These are phyloP conservation scores for Hydriomena furcata DNA, from an alignment of 2,888 invertebrate genomes.

Conservation along the genomic window DNA sequence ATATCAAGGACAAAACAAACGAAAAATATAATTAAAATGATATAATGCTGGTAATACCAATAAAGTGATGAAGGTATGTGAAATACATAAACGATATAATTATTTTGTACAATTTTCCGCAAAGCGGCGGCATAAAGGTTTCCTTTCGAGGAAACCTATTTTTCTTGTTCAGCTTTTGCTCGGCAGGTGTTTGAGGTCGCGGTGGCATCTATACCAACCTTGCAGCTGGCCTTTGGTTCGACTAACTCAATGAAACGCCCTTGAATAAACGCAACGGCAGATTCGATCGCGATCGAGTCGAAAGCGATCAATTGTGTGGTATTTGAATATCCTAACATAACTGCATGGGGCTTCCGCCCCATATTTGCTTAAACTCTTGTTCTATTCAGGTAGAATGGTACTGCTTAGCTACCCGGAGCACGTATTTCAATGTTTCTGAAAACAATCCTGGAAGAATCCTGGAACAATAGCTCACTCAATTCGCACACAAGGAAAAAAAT, in stretches of 20 bases:
- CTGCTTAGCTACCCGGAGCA: slow-evolving; percentile 10
- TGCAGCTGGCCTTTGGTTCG: slow-evolving; percentile 26
- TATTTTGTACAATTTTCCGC: slow-evolving; percentile 13
- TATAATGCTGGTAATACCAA: slow-evolving; percentile 6
- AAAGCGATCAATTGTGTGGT: slow-evolving; percentile 13
- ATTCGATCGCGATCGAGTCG: slow-evolving; percentile 11
- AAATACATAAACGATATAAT: slow-evolving; percentile 10
- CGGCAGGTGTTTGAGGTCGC: slow-evolving; percentile 34
- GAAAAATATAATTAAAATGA: slow-evolving; percentile 1
- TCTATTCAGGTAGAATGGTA: slow-evolving; percentile 26
- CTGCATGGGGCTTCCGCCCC: slow-evolving; percentile 18
- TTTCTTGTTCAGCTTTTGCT: slow-evolving; percentile 36
- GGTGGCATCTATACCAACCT: slow-evolving; percentile 28
- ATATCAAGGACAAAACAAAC: slow-evolving; percentile 8
- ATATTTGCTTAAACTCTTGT: slow-evolving; percentile 17
- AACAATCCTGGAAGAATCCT: slow-evolving; percentile 12
- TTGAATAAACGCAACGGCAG: slow-evolving; percentile 10
- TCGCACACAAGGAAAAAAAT: slow-evolving; percentile 4
- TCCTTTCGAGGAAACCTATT: slow-evolving; percentile 29
- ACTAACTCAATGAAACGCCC: slow-evolving; percentile 17
- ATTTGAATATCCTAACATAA: slow-evolving; percentile 15
- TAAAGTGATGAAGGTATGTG: slow-evolving; percentile 32
- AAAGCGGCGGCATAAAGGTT: slow-evolving; percentile 25
- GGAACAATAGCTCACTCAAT: slow-evolving; percentile 5
- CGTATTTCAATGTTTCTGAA: slow-evolving; percentile 6